Base-by-base conservation (phyloP, 2,888 invertebrate species). In the Drosophila recens region DNA sequence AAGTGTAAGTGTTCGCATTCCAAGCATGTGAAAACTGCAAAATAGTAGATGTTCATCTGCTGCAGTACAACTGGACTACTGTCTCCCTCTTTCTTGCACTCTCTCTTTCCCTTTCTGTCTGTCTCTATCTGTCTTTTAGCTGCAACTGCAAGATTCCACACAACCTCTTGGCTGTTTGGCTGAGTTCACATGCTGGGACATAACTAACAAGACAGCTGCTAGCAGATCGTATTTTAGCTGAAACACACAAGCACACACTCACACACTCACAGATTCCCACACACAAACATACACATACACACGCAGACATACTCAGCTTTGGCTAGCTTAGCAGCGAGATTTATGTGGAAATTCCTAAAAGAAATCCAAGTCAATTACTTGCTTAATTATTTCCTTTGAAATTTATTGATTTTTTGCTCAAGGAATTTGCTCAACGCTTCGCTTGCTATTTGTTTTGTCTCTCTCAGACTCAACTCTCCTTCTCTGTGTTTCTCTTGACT, bases 301-400 rank as follows among this genome's bases (percentile, higher is more conserved):
- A 51, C 17, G 23, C 13, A 64, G 15, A 59, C 13, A 45, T n/a
- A 63, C 15, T 59, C 46, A 51, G 56, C 9, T 56, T 72, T 79
- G 72, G 81, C 87, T 87, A 67, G 88, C 86, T 88, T 88, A 87
- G 79, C 84, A 73, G 82, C 53, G 75, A 88, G 86, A 89, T 90
- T 90, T 89, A 90, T 89, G 88, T 86, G 80, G 78, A 83, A 89
- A 89, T 90, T 89, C 83, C 80, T 83, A 87, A 88, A 87, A 85
- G 90, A 86, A 90, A 89, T 89, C 90, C 89, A 88, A 89, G 89
- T 89, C 90, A 89, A 89, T 89, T 89, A 90, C 86, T 86, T 89
- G 88, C 90, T 87, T 87, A 87, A 87, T 87, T 87, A 87, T 87
- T 87, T 87, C 87, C 87, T 87, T 87, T 86, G 87, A 87, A 87